Base-by-base conservation (phyloP, 2,797 vertebrate genomes). In the Cyclura pinguis region DNA sequence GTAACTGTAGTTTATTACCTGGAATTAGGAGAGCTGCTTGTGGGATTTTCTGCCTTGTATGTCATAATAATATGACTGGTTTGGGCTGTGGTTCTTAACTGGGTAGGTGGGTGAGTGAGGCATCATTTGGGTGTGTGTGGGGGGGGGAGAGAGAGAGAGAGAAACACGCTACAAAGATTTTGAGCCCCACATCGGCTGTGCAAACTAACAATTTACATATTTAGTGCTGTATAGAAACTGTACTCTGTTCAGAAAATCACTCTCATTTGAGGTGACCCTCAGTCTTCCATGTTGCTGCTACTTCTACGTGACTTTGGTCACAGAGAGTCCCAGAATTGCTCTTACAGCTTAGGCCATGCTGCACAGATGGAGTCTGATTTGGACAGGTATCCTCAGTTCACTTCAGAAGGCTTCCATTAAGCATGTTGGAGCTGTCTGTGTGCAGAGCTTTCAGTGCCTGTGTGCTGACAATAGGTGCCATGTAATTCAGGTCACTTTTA, bases 401-500 rank as follows among this genome's bases (percentile, higher is more conserved):
- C 64, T 59, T 59, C 84, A 78, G 90, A 92, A 86, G 50, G 4
- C 85, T 42, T 62, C 27, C 86, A 27, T 90, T 38, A 78, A 83
- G 38, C 62, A 42, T 55, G 64, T 91, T 50, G 18, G 82, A 77
- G 24, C 84, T 88, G 18, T 76, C 93, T 16, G 3, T 47, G 0
- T 55, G 57, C 38, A 29, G 16, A 86, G 8, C 20, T 87, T 92
- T 91, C 27, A 76, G 27, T 1, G 55, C 67, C 83, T 10, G 10
- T 77, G 89, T 91, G 47, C 38, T 67, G 42, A 57, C 13, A 72
- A 14, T 0, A 0, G 81, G 50, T 62, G 85, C 22, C 59, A 47
- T 86, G 73, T 88, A 92, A 89, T 1, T 77, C 69, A 59, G 88
- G 18, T 59, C 88, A 18, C 47, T 81, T 92, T 85, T 87, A 91